A percentile compares a stretch with the other conserved stretches of the same genome.
These are phyloP conservation scores for Miichthys miiuy DNA, from an alignment of 2,797 vertebrate genomes.

Conservation along the genomic window DNA sequence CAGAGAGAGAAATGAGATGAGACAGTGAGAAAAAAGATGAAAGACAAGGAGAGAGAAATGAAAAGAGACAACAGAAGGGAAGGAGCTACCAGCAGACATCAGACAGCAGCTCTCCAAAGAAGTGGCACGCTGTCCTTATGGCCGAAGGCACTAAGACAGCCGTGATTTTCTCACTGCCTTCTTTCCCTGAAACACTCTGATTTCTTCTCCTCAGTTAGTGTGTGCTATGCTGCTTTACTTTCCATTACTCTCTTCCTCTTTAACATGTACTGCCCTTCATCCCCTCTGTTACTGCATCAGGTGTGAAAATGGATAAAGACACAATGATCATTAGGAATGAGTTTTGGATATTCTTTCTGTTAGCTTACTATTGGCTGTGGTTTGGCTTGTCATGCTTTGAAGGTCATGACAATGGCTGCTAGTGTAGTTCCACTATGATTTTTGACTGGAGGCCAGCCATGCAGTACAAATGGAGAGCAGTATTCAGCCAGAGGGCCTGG, in stretches of 20 bases:
- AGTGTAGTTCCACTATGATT: neutral
- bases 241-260: neutral
- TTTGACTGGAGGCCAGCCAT: constrained; percentile 3
- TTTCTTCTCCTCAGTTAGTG: constrained; percentile 2
- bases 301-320: constrained; percentile 14
- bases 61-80: constrained; percentile 62
- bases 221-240: neutral
- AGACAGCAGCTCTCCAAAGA: constrained; percentile 58
- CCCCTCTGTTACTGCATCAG: neutral
- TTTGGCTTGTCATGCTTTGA: constrained; percentile 12
- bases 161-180: constrained; percentile 25
- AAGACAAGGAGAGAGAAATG: constrained; percentile 48
- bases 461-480: constrained; percentile 4
- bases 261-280: neutral
- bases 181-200: constrained; percentile 14
- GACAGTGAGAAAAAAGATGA: constrained; percentile 29
- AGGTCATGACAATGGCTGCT: neutral
- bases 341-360: neutral
- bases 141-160: constrained; percentile 22
- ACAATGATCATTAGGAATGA: neutral
- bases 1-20: constrained; percentile 40
- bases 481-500: neutral
- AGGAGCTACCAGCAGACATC: constrained; percentile 52
- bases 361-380: neutral
- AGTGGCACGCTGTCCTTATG: constrained; percentile 42